These are phyloP conservation scores for Papilio dardanus DNA, from an alignment of 1,140 invertebrate species.

Conservation along the genomic window DNA sequence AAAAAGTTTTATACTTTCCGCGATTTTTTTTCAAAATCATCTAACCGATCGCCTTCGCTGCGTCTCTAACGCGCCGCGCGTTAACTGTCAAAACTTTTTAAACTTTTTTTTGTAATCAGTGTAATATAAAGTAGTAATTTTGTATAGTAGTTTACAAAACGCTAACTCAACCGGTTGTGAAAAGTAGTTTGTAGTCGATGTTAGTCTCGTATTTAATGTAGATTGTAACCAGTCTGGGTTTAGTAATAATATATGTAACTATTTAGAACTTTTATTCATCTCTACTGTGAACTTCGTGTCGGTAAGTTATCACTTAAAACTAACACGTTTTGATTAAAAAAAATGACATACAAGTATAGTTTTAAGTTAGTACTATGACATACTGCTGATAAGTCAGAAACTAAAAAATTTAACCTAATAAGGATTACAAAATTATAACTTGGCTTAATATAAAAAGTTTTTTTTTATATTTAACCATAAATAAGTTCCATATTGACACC, in stretches of 20 bases:
- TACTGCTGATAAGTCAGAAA: not conserved
- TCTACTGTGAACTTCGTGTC: not conserved
- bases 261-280: constrained; percentile 4
- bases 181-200: constrained; percentile 35
- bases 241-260: constrained; percentile 28
- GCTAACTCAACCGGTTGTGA: constrained; percentile 38
- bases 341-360: not conserved
- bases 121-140: constrained; percentile 34
- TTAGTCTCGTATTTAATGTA: constrained; percentile 36
- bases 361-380: not conserved
- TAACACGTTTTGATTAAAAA: not conserved
- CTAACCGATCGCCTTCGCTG: not conserved
- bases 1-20: constrained; percentile 51
- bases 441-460: not conserved
- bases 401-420: too few relatives aligned
- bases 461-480: not conserved
- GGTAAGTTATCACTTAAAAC: constrained; percentile 7
- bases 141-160: constrained; percentile 36
- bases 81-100: constrained; percentile 30
- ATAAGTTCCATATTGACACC: too few relatives aligned
- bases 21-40: constrained; percentile 9
- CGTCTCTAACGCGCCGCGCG: constrained; percentile 14
- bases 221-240: constrained; percentile 30
- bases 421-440: not conserved
- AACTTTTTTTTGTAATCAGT: constrained; percentile 31